A percentile compares a stretch with the other conserved stretches of the same genome.
Evolutionary conservation across 2,888 invertebrate genomes (phyloP).

Genomic region (Leucoma salicis): DNA sequence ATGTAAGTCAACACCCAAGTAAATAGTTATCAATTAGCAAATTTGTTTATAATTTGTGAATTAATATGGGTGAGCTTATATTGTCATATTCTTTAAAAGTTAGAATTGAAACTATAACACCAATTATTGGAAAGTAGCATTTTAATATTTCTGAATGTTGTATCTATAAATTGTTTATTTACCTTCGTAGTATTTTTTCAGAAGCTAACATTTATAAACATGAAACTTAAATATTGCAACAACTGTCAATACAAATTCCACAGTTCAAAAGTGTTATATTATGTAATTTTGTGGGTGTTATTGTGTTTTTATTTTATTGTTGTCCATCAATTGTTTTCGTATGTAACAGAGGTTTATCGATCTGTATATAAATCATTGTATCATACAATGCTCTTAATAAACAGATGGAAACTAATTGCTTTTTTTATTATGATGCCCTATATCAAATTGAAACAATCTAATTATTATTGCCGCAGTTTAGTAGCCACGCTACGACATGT

Average conservation of each 20-base stretch:
- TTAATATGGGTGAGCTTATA: not conserved
- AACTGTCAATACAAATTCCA: slow-evolving; percentile 3
- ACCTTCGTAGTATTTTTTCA: not conserved
- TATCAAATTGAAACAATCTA: too few species aligned
- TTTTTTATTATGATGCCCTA: slow-evolving; percentile 42
- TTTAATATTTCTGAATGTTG: not conserved
- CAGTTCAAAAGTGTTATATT: slow-evolving; percentile 9
- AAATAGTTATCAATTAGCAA: too few species aligned
- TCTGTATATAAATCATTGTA: slow-evolving; percentile 69
- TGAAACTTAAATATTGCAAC: not conserved
- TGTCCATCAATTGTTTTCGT: slow-evolving; percentile 73
- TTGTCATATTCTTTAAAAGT: not conserved
- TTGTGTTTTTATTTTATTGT: slow-evolving; percentile 73
- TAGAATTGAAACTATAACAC: not conserved
- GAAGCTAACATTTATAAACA: not conserved
- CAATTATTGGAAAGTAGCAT: too few species aligned
- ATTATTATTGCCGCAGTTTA: too few species aligned
- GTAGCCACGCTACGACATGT: too few species aligned
- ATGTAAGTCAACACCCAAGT: too few species aligned
- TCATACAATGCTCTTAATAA: slow-evolving; percentile 75
- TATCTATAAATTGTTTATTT: not conserved
- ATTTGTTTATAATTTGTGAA: too few species aligned
- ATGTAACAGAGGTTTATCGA: slow-evolving; percentile 76
- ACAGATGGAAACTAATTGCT: slow-evolving; percentile 58
- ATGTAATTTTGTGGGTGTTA: slow-evolving; percentile 31